Evolutionary conservation across 2,113 vertebrate species (phyloP).

Genomic region (Cinclus cinclus): DNA sequence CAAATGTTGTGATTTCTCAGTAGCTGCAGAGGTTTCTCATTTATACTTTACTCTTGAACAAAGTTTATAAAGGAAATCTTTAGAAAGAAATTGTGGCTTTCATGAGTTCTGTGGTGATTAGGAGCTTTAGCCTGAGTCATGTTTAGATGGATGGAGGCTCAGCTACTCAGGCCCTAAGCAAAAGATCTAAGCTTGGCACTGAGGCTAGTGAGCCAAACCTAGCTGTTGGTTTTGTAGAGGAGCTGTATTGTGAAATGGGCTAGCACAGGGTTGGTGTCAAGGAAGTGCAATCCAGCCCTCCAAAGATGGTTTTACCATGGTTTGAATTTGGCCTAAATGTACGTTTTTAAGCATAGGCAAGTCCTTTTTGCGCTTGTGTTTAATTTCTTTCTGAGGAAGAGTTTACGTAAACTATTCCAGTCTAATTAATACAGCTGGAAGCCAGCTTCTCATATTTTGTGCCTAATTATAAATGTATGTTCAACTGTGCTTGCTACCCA

Average conservation of each 20-base stretch:
- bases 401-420: conserved; percentile 39
- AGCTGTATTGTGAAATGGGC: not conserved
- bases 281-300: not conserved
- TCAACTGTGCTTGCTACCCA: not conserved
- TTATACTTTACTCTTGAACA: not conserved
- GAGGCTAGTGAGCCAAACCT: not conserved
- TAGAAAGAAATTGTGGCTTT: not conserved
- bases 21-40: not conserved
- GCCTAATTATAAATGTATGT: conserved; percentile 42
- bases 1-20: not conserved
- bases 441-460: conserved; percentile 49
- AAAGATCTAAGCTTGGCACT: not conserved
- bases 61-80: not conserved
- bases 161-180: not conserved
- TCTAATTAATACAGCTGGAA: conserved; percentile 61
- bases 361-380: not conserved
- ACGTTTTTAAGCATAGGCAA: not conserved
- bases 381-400: conserved; percentile 38
- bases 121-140: not conserved
- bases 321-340: not conserved
- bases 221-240: not conserved
- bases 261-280: not conserved
- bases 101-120: accelerated
- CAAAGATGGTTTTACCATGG: not conserved
- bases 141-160: not conserved